Evolutionary conservation across 1,140 invertebrate genomes (phyloP).

Genomic region (Atopsyche davidsoni): DNA sequence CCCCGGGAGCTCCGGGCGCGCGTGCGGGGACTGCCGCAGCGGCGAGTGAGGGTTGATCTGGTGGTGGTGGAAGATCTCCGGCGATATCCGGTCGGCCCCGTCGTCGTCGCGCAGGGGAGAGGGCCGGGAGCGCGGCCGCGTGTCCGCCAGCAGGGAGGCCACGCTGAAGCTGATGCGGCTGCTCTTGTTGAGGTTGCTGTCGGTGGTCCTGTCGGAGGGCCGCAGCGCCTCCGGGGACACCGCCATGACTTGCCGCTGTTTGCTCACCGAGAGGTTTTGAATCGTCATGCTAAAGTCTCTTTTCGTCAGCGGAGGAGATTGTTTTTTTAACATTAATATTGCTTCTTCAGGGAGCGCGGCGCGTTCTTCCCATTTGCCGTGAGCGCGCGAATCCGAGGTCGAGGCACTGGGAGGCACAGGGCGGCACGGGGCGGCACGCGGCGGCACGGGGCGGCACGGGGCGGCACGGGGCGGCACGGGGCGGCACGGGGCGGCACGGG

Average conservation of each 20-base stretch:
- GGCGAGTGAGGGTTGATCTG: slow-evolving; percentile 43
- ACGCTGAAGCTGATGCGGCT: slow-evolving; percentile 64
- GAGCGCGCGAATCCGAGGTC: slow-evolving; percentile 41
- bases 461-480: too few relatives aligned
- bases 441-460: too few relatives aligned
- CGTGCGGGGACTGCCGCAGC: slow-evolving; percentile 40
- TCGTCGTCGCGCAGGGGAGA: slow-evolving; percentile 35
- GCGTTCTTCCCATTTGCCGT: background rate
- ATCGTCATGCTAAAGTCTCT: slow-evolving; percentile 51
- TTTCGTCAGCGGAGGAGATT: slow-evolving; percentile 30
- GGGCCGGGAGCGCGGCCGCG: slow-evolving; percentile 41
- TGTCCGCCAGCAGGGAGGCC: slow-evolving; percentile 60
- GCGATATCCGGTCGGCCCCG: slow-evolving; percentile 31
- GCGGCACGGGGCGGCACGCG: slow-evolving; percentile 21
- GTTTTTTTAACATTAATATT: slow-evolving; percentile 30
- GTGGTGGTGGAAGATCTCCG: slow-evolving; percentile 44
- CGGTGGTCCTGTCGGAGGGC: slow-evolving; percentile 26
- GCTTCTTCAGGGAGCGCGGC: background rate
- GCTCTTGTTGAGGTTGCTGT: slow-evolving; percentile 42
- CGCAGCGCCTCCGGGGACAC: slow-evolving; percentile 51
- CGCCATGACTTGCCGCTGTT: slow-evolving; percentile 48
- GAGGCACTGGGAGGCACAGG: background rate
- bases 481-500: background rate
- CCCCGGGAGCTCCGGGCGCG: slow-evolving; percentile 43
- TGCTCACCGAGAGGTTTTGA: slow-evolving; percentile 42